phyloP scores from a whole-genome alignment of 2,888 invertebrate species.

The Drosophila phalerata region DNA sequence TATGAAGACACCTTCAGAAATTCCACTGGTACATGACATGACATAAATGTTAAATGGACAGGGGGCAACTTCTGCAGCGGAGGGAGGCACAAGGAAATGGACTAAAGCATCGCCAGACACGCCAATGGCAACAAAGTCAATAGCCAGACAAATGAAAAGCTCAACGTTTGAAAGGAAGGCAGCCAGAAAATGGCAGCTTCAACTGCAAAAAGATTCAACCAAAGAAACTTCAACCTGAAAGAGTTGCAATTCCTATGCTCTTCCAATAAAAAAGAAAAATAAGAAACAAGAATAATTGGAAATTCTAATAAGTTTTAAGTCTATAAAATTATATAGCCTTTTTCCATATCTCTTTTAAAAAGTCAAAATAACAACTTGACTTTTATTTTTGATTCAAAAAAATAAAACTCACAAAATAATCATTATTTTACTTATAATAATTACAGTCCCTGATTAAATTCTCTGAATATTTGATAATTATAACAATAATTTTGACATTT shows the following conservation, averaged over 20 bases:
- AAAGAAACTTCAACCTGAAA: background rate
- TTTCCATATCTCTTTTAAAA: too few species aligned
- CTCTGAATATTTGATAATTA: background rate
- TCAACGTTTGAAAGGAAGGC: conserved; percentile 41
- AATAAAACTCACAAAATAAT: too few species aligned
- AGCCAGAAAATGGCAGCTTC: conserved; percentile 55
- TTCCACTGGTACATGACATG: conserved; percentile 43
- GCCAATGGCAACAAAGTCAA: conserved; percentile 77
- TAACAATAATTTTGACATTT: background rate
- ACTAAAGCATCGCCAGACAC: conserved; percentile 74
- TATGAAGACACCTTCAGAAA: conserved; percentile 52
- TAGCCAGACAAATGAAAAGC: conserved; percentile 78
- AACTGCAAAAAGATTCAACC: conserved; percentile 23
- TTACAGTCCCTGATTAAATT: too few species aligned
- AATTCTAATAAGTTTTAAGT: background rate
- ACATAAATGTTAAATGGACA: conserved; percentile 12
- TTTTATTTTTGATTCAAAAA: too few species aligned
- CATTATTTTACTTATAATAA: too few species aligned
- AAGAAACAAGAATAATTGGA: too few species aligned
- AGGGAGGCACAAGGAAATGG: background rate
- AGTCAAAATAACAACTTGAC: too few species aligned
- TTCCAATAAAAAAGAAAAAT: conserved; percentile 1
- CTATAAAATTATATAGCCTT: too few species aligned
- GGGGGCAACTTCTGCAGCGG: background rate
- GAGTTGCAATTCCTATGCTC: conserved; percentile 29